Conservation (phyloP, 2,888 invertebrate genomes). For the Cryptocheilus praepositus region DNA sequence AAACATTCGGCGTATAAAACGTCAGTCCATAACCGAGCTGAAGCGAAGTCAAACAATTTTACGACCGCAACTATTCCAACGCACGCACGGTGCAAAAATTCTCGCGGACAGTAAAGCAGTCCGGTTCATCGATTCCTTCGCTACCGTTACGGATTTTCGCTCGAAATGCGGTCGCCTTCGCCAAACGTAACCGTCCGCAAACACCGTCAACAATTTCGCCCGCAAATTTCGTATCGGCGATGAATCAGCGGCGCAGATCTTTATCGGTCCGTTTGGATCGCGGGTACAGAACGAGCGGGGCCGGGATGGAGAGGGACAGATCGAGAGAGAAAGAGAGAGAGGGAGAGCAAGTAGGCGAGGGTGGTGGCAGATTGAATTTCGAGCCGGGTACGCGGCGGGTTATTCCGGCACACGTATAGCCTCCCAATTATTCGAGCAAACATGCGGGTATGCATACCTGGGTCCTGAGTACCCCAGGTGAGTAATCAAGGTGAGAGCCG, state of each 20-base stretch:
- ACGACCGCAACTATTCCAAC: too few species aligned
- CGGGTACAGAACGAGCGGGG: background rate
- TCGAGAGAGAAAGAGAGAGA: background rate
- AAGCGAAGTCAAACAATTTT: background rate
- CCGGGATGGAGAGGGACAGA: background rate
- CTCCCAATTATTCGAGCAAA: slow-evolving; percentile 60
- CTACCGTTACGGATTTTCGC: too few species aligned
- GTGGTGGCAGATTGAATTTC: slow-evolving; percentile 53
- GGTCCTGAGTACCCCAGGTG: slow-evolving; percentile 54
- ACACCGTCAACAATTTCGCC: slow-evolving; percentile 37
- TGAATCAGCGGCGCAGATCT: slow-evolving; percentile 44
- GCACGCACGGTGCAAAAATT: too few species aligned
- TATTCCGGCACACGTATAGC: slow-evolving; percentile 45
- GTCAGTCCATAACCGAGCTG: background rate
- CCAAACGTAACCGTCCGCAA: background rate
- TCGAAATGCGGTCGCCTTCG: too few species aligned
- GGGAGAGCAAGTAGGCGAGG: background rate
- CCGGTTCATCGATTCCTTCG: too few species aligned
- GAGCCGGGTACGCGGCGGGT: slow-evolving; percentile 36
- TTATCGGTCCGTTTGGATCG: slow-evolving; percentile 35
- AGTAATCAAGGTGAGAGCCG: slow-evolving; percentile 59
- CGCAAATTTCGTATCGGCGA: slow-evolving; percentile 28
- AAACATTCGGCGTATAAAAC: background rate
- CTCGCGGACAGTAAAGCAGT: too few species aligned
- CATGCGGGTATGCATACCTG: slow-evolving; percentile 60